A percentile compares a stretch with the other conserved stretches of the same genome.
Conservation (phyloP, 2,888 invertebrate species). For the Drymonia ruficornis region DNA sequence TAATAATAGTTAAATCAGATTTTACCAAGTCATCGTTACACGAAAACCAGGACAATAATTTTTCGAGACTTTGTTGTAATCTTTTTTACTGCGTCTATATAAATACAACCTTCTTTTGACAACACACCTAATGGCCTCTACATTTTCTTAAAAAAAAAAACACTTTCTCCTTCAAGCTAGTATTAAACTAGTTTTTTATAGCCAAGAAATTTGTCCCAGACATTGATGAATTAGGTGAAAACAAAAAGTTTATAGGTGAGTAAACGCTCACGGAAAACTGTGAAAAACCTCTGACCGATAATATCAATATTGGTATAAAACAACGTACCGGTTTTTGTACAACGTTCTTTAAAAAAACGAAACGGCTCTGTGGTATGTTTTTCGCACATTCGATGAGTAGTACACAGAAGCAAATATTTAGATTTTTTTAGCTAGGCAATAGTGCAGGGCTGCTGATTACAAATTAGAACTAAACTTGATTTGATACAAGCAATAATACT, state of each 20-base stretch:
- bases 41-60: background rate
- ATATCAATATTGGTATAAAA: background rate
- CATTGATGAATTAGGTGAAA: slow-evolving; percentile 22
- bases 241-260: slow-evolving; percentile 8
- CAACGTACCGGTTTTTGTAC: no score
- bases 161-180: background rate
- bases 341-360: no score
- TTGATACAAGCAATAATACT: no score
- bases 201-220: slow-evolving; percentile 8
- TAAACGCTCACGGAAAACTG: background rate
- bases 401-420: no score
- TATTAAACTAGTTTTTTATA: background rate
- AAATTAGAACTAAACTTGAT: no score
- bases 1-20: no score
- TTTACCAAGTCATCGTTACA: background rate
- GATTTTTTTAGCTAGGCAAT: no score
- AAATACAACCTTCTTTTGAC: background rate
- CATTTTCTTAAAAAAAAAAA: background rate
- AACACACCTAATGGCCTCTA: background rate
- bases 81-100: background rate
- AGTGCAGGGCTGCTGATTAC: no score
- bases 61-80: background rate
- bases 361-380: no score
- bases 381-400: no score
- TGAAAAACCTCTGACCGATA: background rate